phyloP scores from a whole-genome alignment of 2,888 invertebrate species.

The Norana najaformis region DNA sequence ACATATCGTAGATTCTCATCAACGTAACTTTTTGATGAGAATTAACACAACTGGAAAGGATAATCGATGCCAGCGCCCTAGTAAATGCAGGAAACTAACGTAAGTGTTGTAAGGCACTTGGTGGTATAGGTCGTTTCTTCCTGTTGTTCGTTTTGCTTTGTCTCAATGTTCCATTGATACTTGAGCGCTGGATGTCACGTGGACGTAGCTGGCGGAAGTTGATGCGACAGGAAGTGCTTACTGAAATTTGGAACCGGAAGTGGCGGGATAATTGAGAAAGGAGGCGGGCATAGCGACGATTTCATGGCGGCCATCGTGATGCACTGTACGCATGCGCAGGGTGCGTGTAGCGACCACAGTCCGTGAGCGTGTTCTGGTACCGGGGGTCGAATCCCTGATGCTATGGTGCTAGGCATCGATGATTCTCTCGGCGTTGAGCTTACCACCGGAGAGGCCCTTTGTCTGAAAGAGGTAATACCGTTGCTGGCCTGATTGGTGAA shows the following conservation, averaged over 20 bases:
- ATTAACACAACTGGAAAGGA: too few species aligned
- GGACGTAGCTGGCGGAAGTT: background rate
- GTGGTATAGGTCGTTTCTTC: background rate
- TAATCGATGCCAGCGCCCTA: background rate
- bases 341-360: background rate
- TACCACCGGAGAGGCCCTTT: background rate
- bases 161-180: background rate
- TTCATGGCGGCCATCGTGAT: background rate
- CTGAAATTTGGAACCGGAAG: conserved; percentile 9
- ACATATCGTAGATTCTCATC: background rate
- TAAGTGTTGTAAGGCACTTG: background rate
- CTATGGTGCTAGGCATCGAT: background rate
- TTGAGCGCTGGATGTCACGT: background rate
- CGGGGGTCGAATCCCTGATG: background rate
- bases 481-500: background rate
- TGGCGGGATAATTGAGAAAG: background rate
- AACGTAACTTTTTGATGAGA: background rate
- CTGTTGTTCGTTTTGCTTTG: background rate
- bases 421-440: background rate
- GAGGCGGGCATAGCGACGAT: background rate
- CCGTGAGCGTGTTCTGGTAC: background rate
- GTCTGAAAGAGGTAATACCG: background rate
- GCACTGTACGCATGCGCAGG: conserved; percentile 18
- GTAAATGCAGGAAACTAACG: background rate
- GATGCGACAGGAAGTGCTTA: conserved; percentile 5